Base-by-base conservation (phyloP, 2,888 invertebrate genomes). In the Nasonovia ribisnigri region DNA sequence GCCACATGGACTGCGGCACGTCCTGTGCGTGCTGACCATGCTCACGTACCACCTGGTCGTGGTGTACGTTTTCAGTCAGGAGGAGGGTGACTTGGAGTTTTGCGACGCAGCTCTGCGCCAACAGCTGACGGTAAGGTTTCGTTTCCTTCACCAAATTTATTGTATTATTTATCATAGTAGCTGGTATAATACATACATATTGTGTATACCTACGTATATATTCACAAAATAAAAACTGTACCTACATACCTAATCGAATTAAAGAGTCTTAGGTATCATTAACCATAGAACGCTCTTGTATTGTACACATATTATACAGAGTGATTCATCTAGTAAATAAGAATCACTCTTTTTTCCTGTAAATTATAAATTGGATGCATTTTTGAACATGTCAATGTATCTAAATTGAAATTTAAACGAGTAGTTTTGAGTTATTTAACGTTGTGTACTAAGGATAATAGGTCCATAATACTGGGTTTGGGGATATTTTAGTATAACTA, bases 41-140 rank as follows among this genome's bases (percentile, higher is more conserved):
- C 96, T 99, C 3, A 97, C 97, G 0, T 99, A 99, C 96, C 97
- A 99, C 96, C 96, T 98, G 51, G 97, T 99, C 95, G 97, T 98
- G 10, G 97, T 97, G 92, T 98, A 98, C 95, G 97, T 98, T 94
- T 96, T 98, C 88, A 98, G 98, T 95, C 97, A 98, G 95, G 96
- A 97, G 54, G 97, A 98, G 95, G 98, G 98, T 1, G 98, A 99
- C 96, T 96, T 98, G 84, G 96, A 96, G 0, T 96, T 98, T 95
- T 98, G 98, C 95, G 97, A 98, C 94, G 96, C 97, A 95, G 97
- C 99, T 43, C 96, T 98, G 42, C 96, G 97, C n/a, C 96, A 97
- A 90, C 97, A 98, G 96, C 97, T 99, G 93, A 96, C 96, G 95
- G 96, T 97, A 95, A 91, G 86, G 13, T 84, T 46, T 43, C 8